Base-by-base conservation (phyloP, 2,888 invertebrate species). In the Charanyca ferruginea region DNA sequence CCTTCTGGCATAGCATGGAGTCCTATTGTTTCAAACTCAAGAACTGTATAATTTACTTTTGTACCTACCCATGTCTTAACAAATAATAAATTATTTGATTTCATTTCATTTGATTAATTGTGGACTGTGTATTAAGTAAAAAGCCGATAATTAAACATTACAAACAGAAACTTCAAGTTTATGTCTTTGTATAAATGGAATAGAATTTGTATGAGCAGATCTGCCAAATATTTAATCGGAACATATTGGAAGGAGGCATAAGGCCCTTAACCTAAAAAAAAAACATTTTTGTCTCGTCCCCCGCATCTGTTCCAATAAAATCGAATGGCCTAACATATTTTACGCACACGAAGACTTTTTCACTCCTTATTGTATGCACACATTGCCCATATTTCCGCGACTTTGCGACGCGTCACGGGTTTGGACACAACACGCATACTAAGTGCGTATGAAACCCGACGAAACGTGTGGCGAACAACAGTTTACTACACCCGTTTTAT, bases 401-500 rank as follows among this genome's bases (percentile, higher is more conserved):
- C 77, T 81, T 77, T 79, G 79, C 81, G 72, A 65, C 64, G 59
- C 77, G 74, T 69, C 80, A 79, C 51, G 71, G 62, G 55, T 64
- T 35, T 13, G 20, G 20, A 73, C 77, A 73, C 78, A 72, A 75
- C 75, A 69, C 83, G 87, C 87, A 87, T 87, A 85, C 80, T 80
- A 86, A 87, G 66, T 76, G 78, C 69, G 44, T 20, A 62, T 20
- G 54, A 42, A 58, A 70, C 48, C 68, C 67, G 61, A 66, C 72
- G 53, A 66, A 73, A 80, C 73, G 76, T 80, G 81, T 80, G 77
- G 75, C 65, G 77, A 79, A 83, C 82, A 85, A 81, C 84, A 85
- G 83, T 84, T 83, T 83, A 79, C 77, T 79, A 79, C 79, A 79
- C 67, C 73, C 80, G 73, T 85, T 87, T 84, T 83, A 85, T 87